Evolutionary conservation across 1,140 invertebrate species (phyloP).

Genomic region (Zaprionus ornatus): DNA sequence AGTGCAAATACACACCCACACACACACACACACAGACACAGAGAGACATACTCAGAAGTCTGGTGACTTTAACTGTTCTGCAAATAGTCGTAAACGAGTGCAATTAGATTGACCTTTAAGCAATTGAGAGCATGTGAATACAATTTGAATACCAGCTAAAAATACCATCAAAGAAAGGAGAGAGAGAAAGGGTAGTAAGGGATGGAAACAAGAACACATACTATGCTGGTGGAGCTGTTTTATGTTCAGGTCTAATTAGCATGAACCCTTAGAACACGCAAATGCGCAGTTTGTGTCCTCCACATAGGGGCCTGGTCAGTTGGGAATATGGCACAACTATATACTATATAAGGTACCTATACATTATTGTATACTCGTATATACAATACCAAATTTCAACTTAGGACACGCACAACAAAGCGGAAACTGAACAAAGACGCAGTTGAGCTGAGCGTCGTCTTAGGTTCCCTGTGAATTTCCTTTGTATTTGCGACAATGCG

Average conservation of each 20-base stretch:
- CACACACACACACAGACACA: not conserved
- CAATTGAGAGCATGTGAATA: conserved; percentile 32
- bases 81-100: conserved; percentile 26
- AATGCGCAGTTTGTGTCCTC: conserved; percentile 30
- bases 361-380: not conserved
- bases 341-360: not conserved
- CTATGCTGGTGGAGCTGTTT: not conserved
- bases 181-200: not conserved
- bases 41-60: not conserved
- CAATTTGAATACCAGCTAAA: conserved; percentile 23
- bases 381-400: not conserved
- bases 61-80: not conserved
- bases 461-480: not conserved
- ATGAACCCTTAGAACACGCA: conserved; percentile 27
- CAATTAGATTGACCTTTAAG: conserved; percentile 56
- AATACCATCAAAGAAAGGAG: not conserved
- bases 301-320: conserved; percentile 9
- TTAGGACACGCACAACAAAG: not conserved
- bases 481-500: not conserved
- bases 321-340: not conserved
- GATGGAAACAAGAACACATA: not conserved
- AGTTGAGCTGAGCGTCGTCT: not conserved
- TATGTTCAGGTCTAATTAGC: conserved; percentile 10
- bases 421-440: not conserved
- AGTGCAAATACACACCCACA: not conserved